A percentile compares a stretch with the other conserved stretches of the same genome.
Evolutionary conservation across 2,888 invertebrate genomes (phyloP).

Genomic region (Orthosia gracilis): DNA sequence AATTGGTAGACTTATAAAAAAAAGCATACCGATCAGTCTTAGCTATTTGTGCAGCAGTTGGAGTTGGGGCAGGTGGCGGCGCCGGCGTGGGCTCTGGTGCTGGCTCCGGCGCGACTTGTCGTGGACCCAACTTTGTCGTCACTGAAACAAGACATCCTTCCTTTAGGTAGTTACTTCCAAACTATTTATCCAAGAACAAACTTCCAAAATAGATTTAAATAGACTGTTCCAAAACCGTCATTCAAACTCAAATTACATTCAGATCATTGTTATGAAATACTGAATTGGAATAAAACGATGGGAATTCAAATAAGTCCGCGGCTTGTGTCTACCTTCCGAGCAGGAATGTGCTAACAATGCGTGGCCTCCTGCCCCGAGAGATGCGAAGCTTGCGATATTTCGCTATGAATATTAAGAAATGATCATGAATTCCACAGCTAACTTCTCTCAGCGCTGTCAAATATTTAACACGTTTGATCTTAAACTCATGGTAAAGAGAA

Average conservation of each 20-base stretch:
- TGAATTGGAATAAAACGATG: constrained; percentile 78
- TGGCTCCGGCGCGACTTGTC: constrained; percentile 88
- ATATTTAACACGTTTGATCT: constrained; percentile 74
- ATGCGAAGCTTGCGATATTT: constrained; percentile 74
- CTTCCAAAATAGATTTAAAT: constrained; percentile 43
- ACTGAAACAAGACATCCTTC: constrained; percentile 84
- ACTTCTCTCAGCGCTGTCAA: constrained; percentile 73
- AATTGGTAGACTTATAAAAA: background rate
- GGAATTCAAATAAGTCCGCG: constrained; percentile 87
- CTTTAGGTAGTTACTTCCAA: constrained; percentile 2
- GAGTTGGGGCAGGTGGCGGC: constrained; percentile 85
- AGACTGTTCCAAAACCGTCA: constrained; percentile 58
- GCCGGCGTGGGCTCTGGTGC: constrained; percentile 88
- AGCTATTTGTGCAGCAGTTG: constrained; percentile 78
- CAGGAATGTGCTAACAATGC: constrained; percentile 85
- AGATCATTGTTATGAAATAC: constrained; percentile 80
- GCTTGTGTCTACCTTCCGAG: constrained; percentile 82
- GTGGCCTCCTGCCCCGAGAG: constrained; percentile 67
- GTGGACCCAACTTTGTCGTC: constrained; percentile 93
- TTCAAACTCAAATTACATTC: constrained; percentile 76
- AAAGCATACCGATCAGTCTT: constrained; percentile 87
- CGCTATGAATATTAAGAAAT: constrained; percentile 87
- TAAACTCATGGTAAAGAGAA: background rate
- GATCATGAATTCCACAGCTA: constrained; percentile 82
- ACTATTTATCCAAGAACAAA: constrained; percentile 18